Evolutionary conservation across 2,888 invertebrate genomes (phyloP), one percentile per base, ranked within the genome.

Genomic region (Drosophila aldrichi): DNA sequence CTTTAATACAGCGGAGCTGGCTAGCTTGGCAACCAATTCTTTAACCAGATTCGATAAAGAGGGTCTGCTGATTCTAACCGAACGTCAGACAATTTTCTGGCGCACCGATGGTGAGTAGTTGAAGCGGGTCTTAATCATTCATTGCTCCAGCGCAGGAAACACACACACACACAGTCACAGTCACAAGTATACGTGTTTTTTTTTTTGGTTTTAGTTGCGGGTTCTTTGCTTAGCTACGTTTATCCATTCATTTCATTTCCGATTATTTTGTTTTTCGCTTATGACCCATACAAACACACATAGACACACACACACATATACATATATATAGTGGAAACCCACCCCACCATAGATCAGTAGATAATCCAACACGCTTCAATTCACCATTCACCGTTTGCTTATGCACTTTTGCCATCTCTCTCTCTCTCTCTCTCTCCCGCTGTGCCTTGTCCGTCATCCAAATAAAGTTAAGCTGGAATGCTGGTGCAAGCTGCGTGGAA

Each of bases 401-500:
- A 67, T 61, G 67, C 79, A 75, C 76, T 6, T 25, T 25, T 25
- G 25, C 25, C 25, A 25, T 25, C 25, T 25, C 25, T 25, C 25
- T 25, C 46, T 63, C 51, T 46, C 2, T 68, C 48, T 60, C 48
- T 73, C 43, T 41, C 29, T 43, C 34, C 46, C 34, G 6, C 29
- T 22, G 36, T 18, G 49, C 32, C 32, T 52, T 46, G 38, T 49
- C 43, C 34, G 10, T 41, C 43, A 18, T 58, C 62, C 43, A 43
- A 34, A 62, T 57, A 49, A 52, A 97, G 97, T 96, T 81, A 96
- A 95, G 91, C 94, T 95, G 84, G 96, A 97, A 92, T 94, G 97
- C 91, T 98, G 98, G 97, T 98, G 98, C 93, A 95, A 98, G 75
- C 94, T 99, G 43, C 95, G 97, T 83, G 98, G 98, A 69, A 99